Evolutionary conservation across 1,140 invertebrate species (phyloP).

Genomic region (Anoplolepis gracilipes): DNA sequence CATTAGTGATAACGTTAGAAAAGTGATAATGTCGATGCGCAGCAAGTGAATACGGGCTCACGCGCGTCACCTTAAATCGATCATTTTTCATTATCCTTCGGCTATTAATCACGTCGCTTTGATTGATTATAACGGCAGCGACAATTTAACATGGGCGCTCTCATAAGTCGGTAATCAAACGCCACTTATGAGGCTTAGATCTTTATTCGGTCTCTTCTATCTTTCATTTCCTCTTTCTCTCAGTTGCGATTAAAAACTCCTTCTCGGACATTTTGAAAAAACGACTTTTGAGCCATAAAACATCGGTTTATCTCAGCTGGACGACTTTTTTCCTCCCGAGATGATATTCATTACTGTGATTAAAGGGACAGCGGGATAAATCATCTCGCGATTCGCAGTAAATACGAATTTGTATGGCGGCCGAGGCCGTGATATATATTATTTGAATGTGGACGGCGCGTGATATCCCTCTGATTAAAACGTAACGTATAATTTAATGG

Average conservation of each 20-base stretch:
- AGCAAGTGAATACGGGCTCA: not conserved
- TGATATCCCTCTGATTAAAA: conserved; percentile 50
- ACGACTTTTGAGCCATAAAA: conserved; percentile 21
- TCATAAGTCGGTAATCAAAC: conserved; percentile 50
- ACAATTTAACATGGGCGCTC: conserved; percentile 34
- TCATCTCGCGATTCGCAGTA: conserved; percentile 48
- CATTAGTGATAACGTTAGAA: conserved; percentile 6
- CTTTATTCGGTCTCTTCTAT: not conserved
- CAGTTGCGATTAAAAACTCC: conserved; percentile 26
- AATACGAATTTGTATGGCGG: conserved; percentile 28
- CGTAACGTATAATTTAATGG: conserved; percentile 48
- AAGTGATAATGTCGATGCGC: not conserved
- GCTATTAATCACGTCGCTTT: conserved; percentile 52
- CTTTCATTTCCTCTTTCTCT: not conserved
- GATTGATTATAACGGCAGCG: conserved; percentile 50
- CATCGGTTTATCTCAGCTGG: conserved; percentile 18
- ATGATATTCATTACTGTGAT: conserved; percentile 44
- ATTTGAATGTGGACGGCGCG: conserved; percentile 21
- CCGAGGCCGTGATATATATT: conserved; percentile 11
- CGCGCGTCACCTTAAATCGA: not conserved
- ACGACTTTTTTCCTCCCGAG: conserved; percentile 6
- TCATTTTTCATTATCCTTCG: conserved; percentile 55
- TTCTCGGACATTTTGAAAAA: conserved; percentile 3
- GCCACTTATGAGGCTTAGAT: conserved; percentile 43
- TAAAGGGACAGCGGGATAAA: conserved; percentile 40